Base-by-base conservation (phyloP, 2,888 invertebrate genomes). In the Amphipoea oculea region DNA sequence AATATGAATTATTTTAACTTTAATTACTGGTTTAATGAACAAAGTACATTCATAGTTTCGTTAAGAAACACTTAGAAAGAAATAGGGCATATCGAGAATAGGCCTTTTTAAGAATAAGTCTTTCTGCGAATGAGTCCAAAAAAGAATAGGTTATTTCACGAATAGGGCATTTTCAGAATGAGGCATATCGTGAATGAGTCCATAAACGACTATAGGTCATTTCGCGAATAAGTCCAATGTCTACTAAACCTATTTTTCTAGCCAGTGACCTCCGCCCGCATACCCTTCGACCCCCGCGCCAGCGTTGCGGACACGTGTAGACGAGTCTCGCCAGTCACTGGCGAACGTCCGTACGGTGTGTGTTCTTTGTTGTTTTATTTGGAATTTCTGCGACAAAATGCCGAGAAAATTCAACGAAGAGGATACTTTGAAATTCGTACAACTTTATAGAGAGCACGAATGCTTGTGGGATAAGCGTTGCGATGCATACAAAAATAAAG, bases 401-500 rank as follows among this genome's bases (percentile, higher is more conserved):
- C 62, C 78, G 66, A 85, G 78, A 78, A 85, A 86, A 82, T 82
- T 86, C 65, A 65, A 85, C 68, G 87, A 86, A 76, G 84, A 85
- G 72, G 85, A 86, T 67, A 86, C 82, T 79, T 78, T 73, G 1
- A 73, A 73, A 78, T 79, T 87, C 73, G 86, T 86, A 66, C 79
- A 81, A 73, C 81, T 86, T 73, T 84, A 84, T 79, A 74, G 54
- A 67, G 74, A 74, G 74, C 86, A 86, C 84, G 81, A 85, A 83
- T 87, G 85, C 83, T 86, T 86, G 85, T 87, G 86, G 87, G 85
- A 86, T 83, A 87, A 82, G 76, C 83, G 83, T 76, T 86, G 79
- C 12, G 82, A 79, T 81, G 83, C 78, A 70, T 88, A 87, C 78
- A 86, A 86, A 83, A 88, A 86, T 82, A 88, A 88, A 81, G 74